A percentile compares a stretch with the other conserved stretches of the same genome.
Conservation (phyloP, 2,797 vertebrate species). For the Muscicapa striata region DNA sequence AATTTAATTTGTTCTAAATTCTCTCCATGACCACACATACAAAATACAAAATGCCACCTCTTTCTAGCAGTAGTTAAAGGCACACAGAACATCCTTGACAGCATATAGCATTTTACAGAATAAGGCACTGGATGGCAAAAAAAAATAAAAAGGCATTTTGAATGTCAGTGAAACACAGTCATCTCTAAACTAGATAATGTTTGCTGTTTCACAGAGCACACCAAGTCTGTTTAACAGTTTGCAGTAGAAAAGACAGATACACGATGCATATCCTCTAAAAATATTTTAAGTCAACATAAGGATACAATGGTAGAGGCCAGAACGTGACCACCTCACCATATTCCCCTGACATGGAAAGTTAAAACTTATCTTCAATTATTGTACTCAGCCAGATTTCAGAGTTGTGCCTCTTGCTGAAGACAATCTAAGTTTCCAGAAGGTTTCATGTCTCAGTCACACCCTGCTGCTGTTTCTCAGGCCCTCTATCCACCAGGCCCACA, state of each 20-base stretch:
- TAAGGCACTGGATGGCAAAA: neutral
- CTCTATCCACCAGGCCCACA: neutral
- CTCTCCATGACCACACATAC: neutral
- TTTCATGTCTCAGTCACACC: neutral
- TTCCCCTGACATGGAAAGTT: neutral
- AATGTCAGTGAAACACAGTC: neutral
- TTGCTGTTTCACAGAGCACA: neutral
- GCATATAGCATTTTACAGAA: neutral
- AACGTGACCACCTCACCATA: neutral
- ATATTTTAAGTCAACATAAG: neutral
- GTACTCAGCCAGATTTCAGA: neutral
- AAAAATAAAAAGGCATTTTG: neutral
- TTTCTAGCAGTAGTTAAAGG: neutral
- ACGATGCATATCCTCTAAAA: neutral
- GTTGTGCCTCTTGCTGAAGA: neutral
- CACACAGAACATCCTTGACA: neutral
- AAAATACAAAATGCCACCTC: neutral
- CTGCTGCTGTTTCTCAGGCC: neutral
- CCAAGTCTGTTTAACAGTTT: neutral
- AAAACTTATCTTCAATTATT: neutral
- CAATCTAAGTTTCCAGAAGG: neutral
- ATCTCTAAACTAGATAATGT: neutral
- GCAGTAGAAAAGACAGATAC: neutral
- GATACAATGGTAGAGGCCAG: neutral
- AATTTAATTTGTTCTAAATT: neutral